A percentile compares a stretch with the other conserved stretches of the same genome.
These are phyloP conservation scores for Cryptoprocta ferox DNA, from an alignment of 2,797 vertebrate genomes.

Conservation along the genomic window DNA sequence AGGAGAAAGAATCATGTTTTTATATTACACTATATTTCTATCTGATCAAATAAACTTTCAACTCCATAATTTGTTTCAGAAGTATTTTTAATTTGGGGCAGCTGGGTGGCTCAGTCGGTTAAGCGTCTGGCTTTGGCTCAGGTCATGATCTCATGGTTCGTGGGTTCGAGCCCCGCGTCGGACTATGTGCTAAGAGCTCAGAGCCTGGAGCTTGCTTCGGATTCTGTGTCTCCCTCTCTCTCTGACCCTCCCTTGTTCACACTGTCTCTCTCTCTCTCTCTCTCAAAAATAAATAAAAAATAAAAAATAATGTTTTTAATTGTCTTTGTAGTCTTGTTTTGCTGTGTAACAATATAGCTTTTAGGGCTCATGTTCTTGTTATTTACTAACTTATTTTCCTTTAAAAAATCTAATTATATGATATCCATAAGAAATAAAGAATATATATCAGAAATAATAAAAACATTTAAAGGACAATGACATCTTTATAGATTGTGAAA, in stretches of 20 bases:
- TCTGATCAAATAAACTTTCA: constrained; percentile 13
- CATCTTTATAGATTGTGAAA: not conserved
- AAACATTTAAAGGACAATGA: not conserved
- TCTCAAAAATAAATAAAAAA: too few relatives aligned
- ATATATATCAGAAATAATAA: not conserved
- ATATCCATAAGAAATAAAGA: not conserved
- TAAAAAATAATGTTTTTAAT: too few relatives aligned
- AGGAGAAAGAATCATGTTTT: not conserved
- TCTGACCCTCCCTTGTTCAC: too few relatives aligned
- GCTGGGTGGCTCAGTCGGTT: too few relatives aligned
- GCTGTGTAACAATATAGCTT: not conserved
- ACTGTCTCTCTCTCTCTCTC: too few relatives aligned
- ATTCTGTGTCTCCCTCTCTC: too few relatives aligned
- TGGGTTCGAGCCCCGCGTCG: too few relatives aligned
- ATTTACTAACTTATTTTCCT: not conserved
- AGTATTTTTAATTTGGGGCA: not conserved
- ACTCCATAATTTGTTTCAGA: constrained; percentile 34
- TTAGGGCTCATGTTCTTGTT: not conserved
- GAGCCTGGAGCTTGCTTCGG: too few relatives aligned
- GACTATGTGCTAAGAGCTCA: too few relatives aligned
- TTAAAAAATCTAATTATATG: constrained; percentile 6
- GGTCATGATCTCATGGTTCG: too few relatives aligned
- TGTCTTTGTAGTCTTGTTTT: not conserved
- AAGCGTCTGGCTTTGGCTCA: too few relatives aligned
- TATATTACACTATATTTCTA: not conserved